Evolutionary conservation across 2,113 vertebrate genomes (phyloP), one percentile per base, ranked within the genome.

Genomic region (Orcinus orca): DNA sequence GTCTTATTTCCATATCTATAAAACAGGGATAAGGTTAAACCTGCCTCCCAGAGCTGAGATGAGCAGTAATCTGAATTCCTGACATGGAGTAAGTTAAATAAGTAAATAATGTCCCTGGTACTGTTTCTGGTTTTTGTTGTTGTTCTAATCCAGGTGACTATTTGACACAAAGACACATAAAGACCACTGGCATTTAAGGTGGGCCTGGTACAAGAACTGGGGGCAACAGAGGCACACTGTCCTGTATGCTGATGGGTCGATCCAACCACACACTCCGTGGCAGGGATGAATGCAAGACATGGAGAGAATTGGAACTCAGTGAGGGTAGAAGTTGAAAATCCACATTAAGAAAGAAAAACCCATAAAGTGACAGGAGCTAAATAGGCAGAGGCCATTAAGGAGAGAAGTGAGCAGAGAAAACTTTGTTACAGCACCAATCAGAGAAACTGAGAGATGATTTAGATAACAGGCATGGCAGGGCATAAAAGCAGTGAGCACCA

Each of bases 121-220:
- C 26, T 60, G 10, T n/a, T n/a, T 90, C 23, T 44, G 36, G 6
- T 0, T 90, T 93, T 55, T 53, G 15, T 31, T 67, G 33, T 71
- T 67, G 58, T 94, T 91, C 53, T 85, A 88, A 85, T 81, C 26
- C 23, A n/a, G 58, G 12, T 65, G 14, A 88, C 23, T 60, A 67
- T 74, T 63, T 93, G 15, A 63, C 14, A 67, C 62, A 84, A 91
- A 91, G 82, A 38, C 68, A 25, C 20, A 41, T 53, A 9, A 89
- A 96, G 12, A 50, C 6, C 77, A 58, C 18, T 12, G 33, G 2
- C 33, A 20, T 70, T 38, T 62, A 36, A 62, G 20, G 36, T 41
- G 17, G 21, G 13, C 36, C 36, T 79, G 5, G 41, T n/a, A 20
- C 13, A 55, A 96, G n/a, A 26, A 55, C 31, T 29, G 8, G 23